Conservation (phyloP, 2,113 vertebrate species). For the Nasalis larvatus region DNA sequence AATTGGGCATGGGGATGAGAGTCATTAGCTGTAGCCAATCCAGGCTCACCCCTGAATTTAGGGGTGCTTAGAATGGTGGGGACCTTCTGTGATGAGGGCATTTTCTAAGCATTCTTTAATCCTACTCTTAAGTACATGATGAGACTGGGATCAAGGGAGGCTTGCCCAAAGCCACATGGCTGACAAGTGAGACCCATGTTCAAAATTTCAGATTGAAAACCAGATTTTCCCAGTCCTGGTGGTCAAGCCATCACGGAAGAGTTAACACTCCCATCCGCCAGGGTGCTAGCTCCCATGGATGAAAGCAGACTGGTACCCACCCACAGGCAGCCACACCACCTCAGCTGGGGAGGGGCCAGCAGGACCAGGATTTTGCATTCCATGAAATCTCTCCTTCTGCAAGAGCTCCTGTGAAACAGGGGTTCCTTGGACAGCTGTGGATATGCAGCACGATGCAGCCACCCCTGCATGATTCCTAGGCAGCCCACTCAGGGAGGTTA, state of each 20-base stretch:
- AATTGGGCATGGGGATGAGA: rapidly evolving
- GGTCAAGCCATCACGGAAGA: too few relatives aligned
- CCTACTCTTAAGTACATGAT: not conserved
- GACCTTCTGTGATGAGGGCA: not conserved
- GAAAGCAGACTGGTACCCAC: not conserved
- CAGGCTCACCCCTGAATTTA: not conserved
- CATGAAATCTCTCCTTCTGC: not conserved
- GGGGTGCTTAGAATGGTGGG: not conserved
- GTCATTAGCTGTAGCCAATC: not conserved
- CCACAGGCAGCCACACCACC: rapidly evolving
- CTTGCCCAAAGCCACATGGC: not conserved
- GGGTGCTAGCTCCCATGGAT: rapidly evolving
- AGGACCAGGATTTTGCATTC: not conserved
- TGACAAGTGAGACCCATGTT: not conserved
- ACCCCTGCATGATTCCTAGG: too few relatives aligned
- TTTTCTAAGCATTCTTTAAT: not conserved
- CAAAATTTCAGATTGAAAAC: not conserved
- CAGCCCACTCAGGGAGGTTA: not conserved
- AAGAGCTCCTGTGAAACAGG: not conserved
- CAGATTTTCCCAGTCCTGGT: not conserved
- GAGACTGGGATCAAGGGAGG: not conserved
- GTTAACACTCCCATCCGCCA: rapidly evolving
- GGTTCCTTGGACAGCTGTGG: not conserved
- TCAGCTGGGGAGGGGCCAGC: rapidly evolving
- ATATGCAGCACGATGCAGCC: not conserved